phyloP scores from a whole-genome alignment of 2,797 vertebrate genomes.

The Clarias pachynema region DNA sequence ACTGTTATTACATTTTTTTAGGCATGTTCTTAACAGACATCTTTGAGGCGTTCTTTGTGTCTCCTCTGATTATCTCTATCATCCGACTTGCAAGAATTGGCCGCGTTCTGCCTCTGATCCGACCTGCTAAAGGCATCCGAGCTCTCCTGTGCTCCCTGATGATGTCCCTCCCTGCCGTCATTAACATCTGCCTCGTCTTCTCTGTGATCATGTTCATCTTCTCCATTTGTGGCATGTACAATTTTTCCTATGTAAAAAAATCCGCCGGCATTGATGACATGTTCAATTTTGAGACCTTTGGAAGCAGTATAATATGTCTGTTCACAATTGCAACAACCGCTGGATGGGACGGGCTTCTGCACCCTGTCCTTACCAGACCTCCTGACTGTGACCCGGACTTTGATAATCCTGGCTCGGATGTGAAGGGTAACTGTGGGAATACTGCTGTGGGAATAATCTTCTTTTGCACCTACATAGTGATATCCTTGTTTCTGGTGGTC shows the following conservation, averaged over 20 bases:
- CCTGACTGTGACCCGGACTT: conserved; percentile 83
- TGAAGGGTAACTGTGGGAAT: conserved; percentile 87
- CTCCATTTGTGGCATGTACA: conserved; percentile 96
- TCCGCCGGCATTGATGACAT: conserved; percentile 88
- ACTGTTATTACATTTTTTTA: conserved; percentile 53
- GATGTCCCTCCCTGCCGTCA: conserved; percentile 96
- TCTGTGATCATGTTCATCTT: conserved; percentile 98
- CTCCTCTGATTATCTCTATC: conserved; percentile 89
- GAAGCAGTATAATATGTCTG: conserved; percentile 94
- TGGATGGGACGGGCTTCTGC: conserved; percentile 90
- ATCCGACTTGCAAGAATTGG: conserved; percentile 92
- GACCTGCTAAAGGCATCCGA: conserved; percentile 91
- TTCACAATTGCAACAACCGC: conserved; percentile 94
- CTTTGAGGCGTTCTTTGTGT: conserved; percentile 93
- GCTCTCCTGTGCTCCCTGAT: conserved; percentile 91
- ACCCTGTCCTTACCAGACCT: conserved; percentile 82
- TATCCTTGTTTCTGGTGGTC: conserved; percentile 93
- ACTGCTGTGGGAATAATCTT: conserved; percentile 87
- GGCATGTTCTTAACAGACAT: conserved; percentile 88
- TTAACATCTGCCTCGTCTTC: conserved; percentile 95
- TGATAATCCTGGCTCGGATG: conserved; percentile 80
- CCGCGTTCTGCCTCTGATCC: conserved; percentile 87
- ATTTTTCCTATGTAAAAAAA: conserved; percentile 92
- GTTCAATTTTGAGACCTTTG: conserved; percentile 95
- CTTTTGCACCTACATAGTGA: conserved; percentile 92